These are phyloP conservation scores for Drosophila burlai DNA, from an alignment of 1,140 invertebrate genomes.

Conservation along the genomic window DNA sequence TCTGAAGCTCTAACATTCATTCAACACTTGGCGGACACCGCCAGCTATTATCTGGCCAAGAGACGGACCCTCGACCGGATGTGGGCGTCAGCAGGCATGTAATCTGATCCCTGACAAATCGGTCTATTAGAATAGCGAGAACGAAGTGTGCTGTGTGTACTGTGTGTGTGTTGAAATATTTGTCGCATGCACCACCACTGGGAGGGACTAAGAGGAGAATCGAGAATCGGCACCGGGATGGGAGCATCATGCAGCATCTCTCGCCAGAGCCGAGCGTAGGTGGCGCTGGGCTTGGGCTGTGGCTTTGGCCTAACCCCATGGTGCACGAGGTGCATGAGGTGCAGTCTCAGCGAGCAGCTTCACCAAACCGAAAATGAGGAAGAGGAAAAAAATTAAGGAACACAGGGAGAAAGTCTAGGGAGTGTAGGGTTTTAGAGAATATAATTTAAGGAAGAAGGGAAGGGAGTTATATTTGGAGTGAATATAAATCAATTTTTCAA, in stretches of 20 bases:
- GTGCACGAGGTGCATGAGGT: conserved; percentile 47
- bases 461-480: fast-evolving
- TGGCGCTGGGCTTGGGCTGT: conserved; percentile 75
- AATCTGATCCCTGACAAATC: conserved; percentile 85
- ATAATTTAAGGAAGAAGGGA: too few species aligned
- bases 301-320: conserved; percentile 48
- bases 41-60: conserved; percentile 41
- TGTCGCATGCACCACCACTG: conserved; percentile 71
- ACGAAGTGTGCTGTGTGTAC: conserved; percentile 32
- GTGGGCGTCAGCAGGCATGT: conserved; percentile 84
- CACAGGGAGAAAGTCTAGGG: neutral
- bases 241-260: conserved; percentile 15
- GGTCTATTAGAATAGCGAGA: conserved; percentile 82
- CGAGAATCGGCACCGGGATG: conserved; percentile 3
- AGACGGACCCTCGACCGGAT: conserved; percentile 60
- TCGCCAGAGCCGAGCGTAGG: conserved; percentile 60
- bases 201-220: neutral
- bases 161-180: conserved; percentile 81
- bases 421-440: neutral
- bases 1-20: conserved; percentile 57
- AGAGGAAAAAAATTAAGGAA: conserved; percentile 2
- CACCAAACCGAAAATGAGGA: conserved; percentile 20
- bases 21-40: conserved; percentile 41
- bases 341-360: conserved; percentile 19
- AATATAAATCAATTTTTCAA: too few species aligned